Evolutionary conservation across 2,888 invertebrate species (phyloP), one percentile per base, ranked within the genome.

Genomic region (Emmelina monodactyla): DNA sequence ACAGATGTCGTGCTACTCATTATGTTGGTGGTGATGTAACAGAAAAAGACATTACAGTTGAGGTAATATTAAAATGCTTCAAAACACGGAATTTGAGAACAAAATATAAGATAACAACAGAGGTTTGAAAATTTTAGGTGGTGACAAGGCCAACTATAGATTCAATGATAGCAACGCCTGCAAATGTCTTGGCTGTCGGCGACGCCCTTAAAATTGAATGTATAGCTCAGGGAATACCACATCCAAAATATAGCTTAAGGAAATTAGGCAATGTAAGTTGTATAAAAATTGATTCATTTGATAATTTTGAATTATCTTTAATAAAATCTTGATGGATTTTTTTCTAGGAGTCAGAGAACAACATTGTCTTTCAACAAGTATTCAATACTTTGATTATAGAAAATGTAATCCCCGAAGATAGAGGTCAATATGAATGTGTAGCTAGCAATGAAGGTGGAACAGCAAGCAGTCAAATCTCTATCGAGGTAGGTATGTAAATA

Each of bases 361-460:
- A 53, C 14, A 35, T 38, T 2, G 57, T 55, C 2, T 69, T 61
- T 63, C 41, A 41, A 10, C 47, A 58, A 48, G 45, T 49, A 2
- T 40, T 51, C 1, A 69, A 66, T 33, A 56, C 45, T 9, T 51
- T 78, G 25, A 40, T 48, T 32, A 66, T 76, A 35, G 49, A 62
- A 2, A 52, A 35, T 2, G 44, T 67, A 9, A 34, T 40, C 33
- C 45, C 49, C 7, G 48, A 56, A 11, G 75, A 78, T 33, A 50
- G 51, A 15, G 78, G 78, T 0, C 50, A 41, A 2, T 79, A 78
- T 31, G 56, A 65, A 42, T 79, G 78, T 39, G 49, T 40, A 16
- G 72, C 68, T 0, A 37, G 37, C 5, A 79, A 73, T 33, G 31
- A 34, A 2, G 71, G 62, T 33, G 78, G 76, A 4, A 48, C 39